Conservation (phyloP, 2,113 vertebrate species). For the Arvicanthis niloticus region DNA sequence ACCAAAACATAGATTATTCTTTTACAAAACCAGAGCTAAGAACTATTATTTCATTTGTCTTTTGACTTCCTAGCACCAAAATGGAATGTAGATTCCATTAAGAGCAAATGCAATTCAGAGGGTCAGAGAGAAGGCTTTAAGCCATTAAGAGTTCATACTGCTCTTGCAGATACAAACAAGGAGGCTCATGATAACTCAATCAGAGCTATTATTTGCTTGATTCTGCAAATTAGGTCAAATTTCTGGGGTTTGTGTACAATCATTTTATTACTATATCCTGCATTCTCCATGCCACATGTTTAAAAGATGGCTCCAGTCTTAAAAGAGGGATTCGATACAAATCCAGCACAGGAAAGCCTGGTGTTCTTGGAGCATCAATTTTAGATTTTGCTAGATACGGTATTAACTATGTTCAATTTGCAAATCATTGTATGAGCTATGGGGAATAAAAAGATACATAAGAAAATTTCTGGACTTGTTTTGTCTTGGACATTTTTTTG, state of each 20-base stretch:
- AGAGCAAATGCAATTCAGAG: slow-evolving; percentile 50
- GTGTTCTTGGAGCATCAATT: neutral
- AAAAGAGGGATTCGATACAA: slow-evolving; percentile 47
- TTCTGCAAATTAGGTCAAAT: slow-evolving; percentile 40
- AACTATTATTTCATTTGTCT: slow-evolving; percentile 19
- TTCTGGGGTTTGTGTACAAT: slow-evolving; percentile 23
- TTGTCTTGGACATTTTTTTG: neutral
- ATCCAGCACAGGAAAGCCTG: neutral
- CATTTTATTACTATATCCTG: slow-evolving; percentile 53
- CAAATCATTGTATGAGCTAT: slow-evolving; percentile 17
- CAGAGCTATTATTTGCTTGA: slow-evolving; percentile 45
- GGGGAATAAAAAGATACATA: slow-evolving; percentile 18
- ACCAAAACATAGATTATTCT: neutral
- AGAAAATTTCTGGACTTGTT: slow-evolving; percentile 9
- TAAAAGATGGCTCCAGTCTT: slow-evolving; percentile 3
- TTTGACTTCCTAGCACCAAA: slow-evolving; percentile 30
- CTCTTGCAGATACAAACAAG: slow-evolving; percentile 57
- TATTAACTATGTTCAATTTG: slow-evolving; percentile 22
- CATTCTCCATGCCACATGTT: neutral
- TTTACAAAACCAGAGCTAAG: slow-evolving; percentile 21
- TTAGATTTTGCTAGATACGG: slow-evolving; percentile 39
- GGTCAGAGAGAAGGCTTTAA: neutral
- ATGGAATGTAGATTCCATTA: slow-evolving; percentile 9
- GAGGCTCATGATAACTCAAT: neutral
- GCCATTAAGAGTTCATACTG: neutral